Base-by-base conservation (phyloP, 2,797 vertebrate species). In the Fratercula arctica region DNA sequence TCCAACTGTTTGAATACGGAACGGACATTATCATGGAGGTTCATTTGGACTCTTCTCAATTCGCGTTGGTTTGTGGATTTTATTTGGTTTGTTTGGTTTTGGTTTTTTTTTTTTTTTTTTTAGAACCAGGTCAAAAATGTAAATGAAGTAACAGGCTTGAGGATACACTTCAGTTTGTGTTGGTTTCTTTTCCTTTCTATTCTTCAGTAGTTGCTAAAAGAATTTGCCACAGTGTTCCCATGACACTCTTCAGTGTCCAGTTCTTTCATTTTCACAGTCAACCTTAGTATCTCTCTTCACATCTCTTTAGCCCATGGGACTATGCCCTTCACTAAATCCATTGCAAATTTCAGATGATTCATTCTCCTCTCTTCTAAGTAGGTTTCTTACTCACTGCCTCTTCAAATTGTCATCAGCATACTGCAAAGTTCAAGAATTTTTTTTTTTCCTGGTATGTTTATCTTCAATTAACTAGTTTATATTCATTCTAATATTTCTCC, bases 271-370 rank as follows among this genome's bases (percentile, higher is more conserved):
- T 93, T 85, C 79, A 64, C 66, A 61, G 57, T 82, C 89, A 90
- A 41, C 86, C 41, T 93, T 74, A 26, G 64, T 85, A 8, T 79
- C 70, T 93, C 75, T 94, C n/a, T 80, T 94, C 61, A 57, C 73
- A 54, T 95, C 60, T 74, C 57, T 75, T 61, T 60, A 89, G 81
- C 93, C 64, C 72, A 33, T 77, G 96, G 81, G 87, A 92, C 75
- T 70, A 6, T 53, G 53, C 69, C 61, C 61, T 85, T 94, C 61
- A 51, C 45, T 83, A 85, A 94, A 91, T 74, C 64, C 82, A 68
- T 69, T 87, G 78, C 23, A 83, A 93, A 94, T 95, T 94, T 87
- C 73, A 81, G 18, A 66, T 68, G 87, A 91, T 87, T 78, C 85
- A 64, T 60, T 90, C 73, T 53, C 66, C 82, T 69, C 51, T 70